Conservation (phyloP, 2,888 invertebrate species). For the Clistopyga incitator region DNA sequence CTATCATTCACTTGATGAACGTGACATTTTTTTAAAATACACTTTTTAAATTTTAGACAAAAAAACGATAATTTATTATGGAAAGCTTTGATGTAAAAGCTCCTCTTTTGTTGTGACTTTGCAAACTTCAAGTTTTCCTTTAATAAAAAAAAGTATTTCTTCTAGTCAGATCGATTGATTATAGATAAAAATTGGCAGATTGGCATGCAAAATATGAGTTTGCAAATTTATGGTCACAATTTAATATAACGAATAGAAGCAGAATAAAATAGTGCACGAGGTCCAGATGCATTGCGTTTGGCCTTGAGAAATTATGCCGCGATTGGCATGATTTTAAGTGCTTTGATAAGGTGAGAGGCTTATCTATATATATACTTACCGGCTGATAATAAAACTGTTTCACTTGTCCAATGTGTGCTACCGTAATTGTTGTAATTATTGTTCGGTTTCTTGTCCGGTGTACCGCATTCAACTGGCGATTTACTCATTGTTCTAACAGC, state of each 20-base stretch:
- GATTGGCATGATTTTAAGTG: neutral
- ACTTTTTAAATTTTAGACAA: too few species aligned
- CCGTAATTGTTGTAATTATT: neutral
- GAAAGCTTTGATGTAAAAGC: too few species aligned
- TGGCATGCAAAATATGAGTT: neutral
- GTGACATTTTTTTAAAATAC: too few species aligned
- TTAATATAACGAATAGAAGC: neutral
- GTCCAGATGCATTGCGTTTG: neutral
- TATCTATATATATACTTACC: constrained; percentile 19
- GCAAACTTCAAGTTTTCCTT: too few species aligned
- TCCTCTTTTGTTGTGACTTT: too few species aligned
- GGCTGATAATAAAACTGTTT: constrained; percentile 10
- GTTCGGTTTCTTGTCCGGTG: neutral
- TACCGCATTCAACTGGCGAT: neutral
- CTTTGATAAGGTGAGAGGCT: neutral
- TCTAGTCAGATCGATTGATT: too few species aligned
- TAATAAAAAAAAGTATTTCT: too few species aligned
- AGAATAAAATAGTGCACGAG: neutral
- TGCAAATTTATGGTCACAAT: neutral
- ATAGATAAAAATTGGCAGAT: too few species aligned
- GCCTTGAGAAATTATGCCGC: neutral
- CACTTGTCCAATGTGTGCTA: constrained; percentile 10
- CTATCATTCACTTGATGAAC: too few species aligned
- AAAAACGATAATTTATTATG: too few species aligned
- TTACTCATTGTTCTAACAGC: constrained; percentile 27